Percentiles rank a stretch among this genome's conserved stretches.
Evolutionary conservation across 2,113 vertebrate genomes (phyloP).

Genomic region (Platichthys stellatus): DNA sequence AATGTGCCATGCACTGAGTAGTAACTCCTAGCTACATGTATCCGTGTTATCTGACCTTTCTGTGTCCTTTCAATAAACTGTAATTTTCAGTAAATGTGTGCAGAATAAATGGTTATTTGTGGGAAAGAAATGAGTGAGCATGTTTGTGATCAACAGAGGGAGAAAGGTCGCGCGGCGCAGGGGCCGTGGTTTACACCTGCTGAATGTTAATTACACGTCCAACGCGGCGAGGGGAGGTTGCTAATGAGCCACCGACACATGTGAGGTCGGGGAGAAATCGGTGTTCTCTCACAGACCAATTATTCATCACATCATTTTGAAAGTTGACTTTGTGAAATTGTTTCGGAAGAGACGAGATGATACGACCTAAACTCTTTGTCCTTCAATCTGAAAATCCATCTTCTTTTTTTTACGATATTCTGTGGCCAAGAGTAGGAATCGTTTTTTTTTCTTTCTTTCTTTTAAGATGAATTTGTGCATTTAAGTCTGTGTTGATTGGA

Average conservation of each 20-base stretch:
- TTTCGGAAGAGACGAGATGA: neutral
- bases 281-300: neutral
- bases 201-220: constrained; percentile 17
- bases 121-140: constrained; percentile 71
- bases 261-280: neutral
- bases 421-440: neutral
- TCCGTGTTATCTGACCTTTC: constrained; percentile 82
- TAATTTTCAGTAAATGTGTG: constrained; percentile 86
- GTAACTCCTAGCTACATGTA: constrained; percentile 84
- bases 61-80: constrained; percentile 87
- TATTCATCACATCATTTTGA: neutral
- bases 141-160: constrained; percentile 57
- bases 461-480: too few relatives aligned
- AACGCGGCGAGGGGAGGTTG: neutral
- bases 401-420: neutral
- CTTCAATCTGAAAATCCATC: neutral
- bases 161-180: constrained; percentile 10
- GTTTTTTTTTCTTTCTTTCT: too few relatives aligned
- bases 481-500: too few relatives aligned
- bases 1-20: constrained; percentile 89
- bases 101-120: constrained; percentile 84
- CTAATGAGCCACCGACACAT: neutral
- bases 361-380: neutral
- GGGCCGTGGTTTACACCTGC: neutral
- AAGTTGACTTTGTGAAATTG: neutral